Percentiles rank a stretch among this genome's conserved stretches.
Evolutionary conservation across 2,113 vertebrate species (phyloP).

Genomic region (Dendrocopos noguchii): DNA sequence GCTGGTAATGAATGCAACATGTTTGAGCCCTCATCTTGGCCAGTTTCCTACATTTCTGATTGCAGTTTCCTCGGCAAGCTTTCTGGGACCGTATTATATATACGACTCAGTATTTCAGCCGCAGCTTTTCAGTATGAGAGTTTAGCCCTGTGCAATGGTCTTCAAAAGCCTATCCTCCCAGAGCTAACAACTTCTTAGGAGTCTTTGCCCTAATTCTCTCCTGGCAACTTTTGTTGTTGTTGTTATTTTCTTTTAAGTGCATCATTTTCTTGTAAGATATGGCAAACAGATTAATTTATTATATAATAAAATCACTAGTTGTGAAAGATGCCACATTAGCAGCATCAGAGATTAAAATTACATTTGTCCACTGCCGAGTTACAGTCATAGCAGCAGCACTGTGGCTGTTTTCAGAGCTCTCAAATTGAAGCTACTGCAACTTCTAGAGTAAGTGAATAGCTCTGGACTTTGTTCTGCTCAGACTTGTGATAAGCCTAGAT

Average conservation of each 20-base stretch:
- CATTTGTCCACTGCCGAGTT: neutral
- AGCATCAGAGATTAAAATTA: slow-evolving; percentile 20
- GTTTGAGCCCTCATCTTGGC: slow-evolving; percentile 72
- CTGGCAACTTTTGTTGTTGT: neutral
- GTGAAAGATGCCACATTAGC: neutral
- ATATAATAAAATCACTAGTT: neutral
- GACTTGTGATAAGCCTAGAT: slow-evolving; percentile 1
- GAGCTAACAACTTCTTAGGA: slow-evolving; percentile 2
- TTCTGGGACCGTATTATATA: slow-evolving; percentile 63
- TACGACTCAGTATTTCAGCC: slow-evolving; percentile 59
- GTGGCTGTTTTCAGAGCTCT: neutral
- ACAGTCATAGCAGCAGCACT: neutral
- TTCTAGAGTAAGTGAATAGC: neutral
- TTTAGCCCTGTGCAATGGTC: slow-evolving; percentile 44
- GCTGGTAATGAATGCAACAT: slow-evolving; percentile 74
- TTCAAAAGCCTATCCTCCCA: slow-evolving; percentile 52
- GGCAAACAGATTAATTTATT: slow-evolving; percentile 17
- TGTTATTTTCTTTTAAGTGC: neutral
- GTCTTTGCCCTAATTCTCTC: slow-evolving; percentile 25
- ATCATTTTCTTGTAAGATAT: neutral
- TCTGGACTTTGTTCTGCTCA: neutral
- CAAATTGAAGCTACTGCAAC: neutral
- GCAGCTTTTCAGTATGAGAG: slow-evolving; percentile 65
- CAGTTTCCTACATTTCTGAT: slow-evolving; percentile 70
- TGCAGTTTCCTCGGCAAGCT: slow-evolving; percentile 74